Percentiles rank a stretch among this genome's conserved stretches.
These are phyloP conservation scores for Microtus pennsylvanicus DNA, from an alignment of 2,113 vertebrate genomes.

Conservation along the genomic window DNA sequence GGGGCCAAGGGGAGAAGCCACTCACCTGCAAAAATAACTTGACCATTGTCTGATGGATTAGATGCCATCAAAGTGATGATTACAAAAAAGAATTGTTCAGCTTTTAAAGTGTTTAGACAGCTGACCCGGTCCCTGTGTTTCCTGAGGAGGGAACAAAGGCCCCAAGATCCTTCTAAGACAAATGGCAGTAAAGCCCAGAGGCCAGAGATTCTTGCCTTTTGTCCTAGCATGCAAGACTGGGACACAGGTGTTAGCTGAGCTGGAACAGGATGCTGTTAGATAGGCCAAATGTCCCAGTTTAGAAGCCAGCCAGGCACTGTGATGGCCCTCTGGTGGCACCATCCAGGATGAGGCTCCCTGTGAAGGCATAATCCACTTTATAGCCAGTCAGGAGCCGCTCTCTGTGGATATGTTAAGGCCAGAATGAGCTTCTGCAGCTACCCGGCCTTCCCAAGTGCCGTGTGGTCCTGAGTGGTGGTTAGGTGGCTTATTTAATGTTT, in stretches of 20 bases:
- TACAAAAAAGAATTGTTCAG: not conserved
- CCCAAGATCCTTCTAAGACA: not conserved
- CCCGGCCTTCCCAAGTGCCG: not conserved
- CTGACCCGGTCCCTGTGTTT: not conserved
- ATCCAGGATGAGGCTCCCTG: not conserved
- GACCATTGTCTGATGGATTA: not conserved
- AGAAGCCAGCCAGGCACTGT: not conserved
- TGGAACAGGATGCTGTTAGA: not conserved
- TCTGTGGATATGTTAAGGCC: not conserved
- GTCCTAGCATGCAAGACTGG: not conserved
- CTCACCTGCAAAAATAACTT: not conserved
- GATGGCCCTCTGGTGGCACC: not conserved
- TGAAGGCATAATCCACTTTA: not conserved
- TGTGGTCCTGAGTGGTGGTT: not conserved
- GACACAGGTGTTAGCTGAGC: not conserved
- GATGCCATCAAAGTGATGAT: not conserved
- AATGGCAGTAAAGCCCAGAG: not conserved
- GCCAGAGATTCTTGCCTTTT: not conserved
- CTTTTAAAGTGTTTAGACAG: not conserved
- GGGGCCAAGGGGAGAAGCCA: not conserved
- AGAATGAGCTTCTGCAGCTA: rapidly evolving
- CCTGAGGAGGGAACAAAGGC: not conserved
- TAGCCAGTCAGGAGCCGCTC: not conserved
- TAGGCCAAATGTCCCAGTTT: rapidly evolving
- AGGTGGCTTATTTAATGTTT: not conserved